Base-by-base conservation (phyloP, 2,797 vertebrate genomes). In the Anguilla pacifica region DNA sequence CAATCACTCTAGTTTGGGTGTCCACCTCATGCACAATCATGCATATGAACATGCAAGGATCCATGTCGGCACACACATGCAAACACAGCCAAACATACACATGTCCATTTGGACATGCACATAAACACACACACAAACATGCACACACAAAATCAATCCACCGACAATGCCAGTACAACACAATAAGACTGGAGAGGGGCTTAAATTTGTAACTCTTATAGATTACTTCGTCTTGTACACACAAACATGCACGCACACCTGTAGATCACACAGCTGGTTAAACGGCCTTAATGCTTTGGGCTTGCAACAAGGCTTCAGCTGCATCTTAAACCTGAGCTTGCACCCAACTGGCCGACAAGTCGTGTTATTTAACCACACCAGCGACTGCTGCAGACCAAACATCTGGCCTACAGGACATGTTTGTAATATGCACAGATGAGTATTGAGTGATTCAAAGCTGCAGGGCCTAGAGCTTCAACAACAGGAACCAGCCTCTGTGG, bases 391-490 rank as follows among this genome's bases (percentile, higher is more conserved):
- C 46, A 83, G 82, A 51, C 6, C 49, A 83, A 83, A 55, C 46
- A 51, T n/a, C 22, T 82, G 70, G 88, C 89, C 86, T 87, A 89
- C 81, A 83, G 25, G 55, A 61, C 49, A 83, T 92, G 93, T 93
- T 95, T 94, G 94, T 90, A 91, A 90, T 92, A 93, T 93, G 85
- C 92, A 91, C 89, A 91, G 90, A 91, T 93, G 93, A 94, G 91
- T 91, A 90, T 88, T 43, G 86, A 90, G 92, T 86, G 90, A 90
- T 89, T 93, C 87, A 90, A 89, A 94, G 91, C 92, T 91, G 92
- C 84, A 77, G 89, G 87, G 92, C 91, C 93, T 88, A 88, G 94
- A 95, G 95, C 94, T 94, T 90, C 92, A 92, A 94, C 91, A 91
- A 91, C 91, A 92, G 93, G 91, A 95, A 93, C 91, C 88, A 90